Evolutionary conservation across 1,140 invertebrate genomes (phyloP).

Genomic region (Bombus sylvicola): DNA sequence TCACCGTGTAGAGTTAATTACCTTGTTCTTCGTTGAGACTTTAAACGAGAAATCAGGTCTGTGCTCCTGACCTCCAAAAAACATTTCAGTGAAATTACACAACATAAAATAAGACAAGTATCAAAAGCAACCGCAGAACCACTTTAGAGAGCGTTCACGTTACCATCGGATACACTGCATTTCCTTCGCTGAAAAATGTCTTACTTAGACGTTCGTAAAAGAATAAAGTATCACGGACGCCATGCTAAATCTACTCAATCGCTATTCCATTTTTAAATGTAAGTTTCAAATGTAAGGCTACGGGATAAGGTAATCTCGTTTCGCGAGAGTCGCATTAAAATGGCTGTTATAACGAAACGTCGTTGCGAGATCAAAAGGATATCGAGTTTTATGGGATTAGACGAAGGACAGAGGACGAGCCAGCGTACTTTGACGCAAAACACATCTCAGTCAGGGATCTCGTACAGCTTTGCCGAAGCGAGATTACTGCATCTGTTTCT

Average conservation of each 20-base stretch:
- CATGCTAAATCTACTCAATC: neutral
- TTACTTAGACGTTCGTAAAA: neutral
- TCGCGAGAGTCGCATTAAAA: neutral
- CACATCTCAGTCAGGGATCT: slow-evolving; percentile 26
- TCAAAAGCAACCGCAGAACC: neutral
- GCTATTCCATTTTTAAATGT: neutral
- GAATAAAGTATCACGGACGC: neutral
- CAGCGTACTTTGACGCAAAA: neutral
- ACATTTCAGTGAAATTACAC: neutral
- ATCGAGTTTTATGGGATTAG: slow-evolving; percentile 8
- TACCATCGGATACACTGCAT: neutral
- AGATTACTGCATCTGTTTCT: slow-evolving; percentile 47
- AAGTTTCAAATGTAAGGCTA: neutral
- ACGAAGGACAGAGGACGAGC: neutral
- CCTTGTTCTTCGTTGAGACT: neutral
- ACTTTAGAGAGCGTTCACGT: neutral
- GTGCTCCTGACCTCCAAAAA: too few species aligned
- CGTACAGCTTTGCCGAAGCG: slow-evolving; percentile 43
- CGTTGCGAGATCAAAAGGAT: slow-evolving; percentile 29
- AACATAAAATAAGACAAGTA: neutral
- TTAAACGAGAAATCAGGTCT: neutral
- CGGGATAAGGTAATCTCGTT: slow-evolving; percentile 14
- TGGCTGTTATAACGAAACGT: slow-evolving; percentile 14
- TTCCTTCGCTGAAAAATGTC: neutral
- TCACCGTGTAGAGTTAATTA: neutral